Conservation (phyloP, 2,797 vertebrate species). For the Pteronotus mesoamericanus region DNA sequence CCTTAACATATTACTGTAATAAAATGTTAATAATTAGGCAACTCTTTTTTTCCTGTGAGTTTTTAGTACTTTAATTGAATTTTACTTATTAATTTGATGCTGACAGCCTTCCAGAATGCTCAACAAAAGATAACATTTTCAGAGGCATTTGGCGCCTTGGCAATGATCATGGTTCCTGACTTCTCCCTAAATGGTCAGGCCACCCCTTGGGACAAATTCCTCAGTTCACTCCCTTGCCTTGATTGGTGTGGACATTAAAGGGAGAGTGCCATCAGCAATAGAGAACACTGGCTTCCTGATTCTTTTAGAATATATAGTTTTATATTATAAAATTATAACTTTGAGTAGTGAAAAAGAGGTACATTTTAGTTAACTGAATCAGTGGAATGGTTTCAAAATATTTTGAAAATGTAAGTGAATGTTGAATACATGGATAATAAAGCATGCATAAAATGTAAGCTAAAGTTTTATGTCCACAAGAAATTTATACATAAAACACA, state of each 20-base stretch:
- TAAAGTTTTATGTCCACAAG: conserved; percentile 21
- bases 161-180: not conserved
- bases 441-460: not conserved
- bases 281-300: not conserved
- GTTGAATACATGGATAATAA: not conserved
- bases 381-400: conserved; percentile 1
- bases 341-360: conserved; percentile 19
- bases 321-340: conserved; percentile 5
- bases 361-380: conserved; percentile 44
- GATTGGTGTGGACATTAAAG: not conserved
- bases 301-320: not conserved
- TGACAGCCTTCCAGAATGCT: not conserved
- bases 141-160: not conserved
- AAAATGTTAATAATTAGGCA: not conserved
- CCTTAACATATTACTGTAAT: not conserved
- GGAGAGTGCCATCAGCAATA: not conserved
- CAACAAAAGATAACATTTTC: not conserved
- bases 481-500: conserved; percentile 7
- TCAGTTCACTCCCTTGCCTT: not conserved
- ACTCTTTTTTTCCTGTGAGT: not conserved
- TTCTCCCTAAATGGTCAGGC: not conserved
- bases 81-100: not conserved
- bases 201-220: not conserved
- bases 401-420: conserved; percentile 23
- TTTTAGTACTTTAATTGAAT: not conserved